These are phyloP conservation scores for Portunus trituberculatus DNA, from an alignment of 1,140 invertebrate genomes.

Conservation along the genomic window DNA sequence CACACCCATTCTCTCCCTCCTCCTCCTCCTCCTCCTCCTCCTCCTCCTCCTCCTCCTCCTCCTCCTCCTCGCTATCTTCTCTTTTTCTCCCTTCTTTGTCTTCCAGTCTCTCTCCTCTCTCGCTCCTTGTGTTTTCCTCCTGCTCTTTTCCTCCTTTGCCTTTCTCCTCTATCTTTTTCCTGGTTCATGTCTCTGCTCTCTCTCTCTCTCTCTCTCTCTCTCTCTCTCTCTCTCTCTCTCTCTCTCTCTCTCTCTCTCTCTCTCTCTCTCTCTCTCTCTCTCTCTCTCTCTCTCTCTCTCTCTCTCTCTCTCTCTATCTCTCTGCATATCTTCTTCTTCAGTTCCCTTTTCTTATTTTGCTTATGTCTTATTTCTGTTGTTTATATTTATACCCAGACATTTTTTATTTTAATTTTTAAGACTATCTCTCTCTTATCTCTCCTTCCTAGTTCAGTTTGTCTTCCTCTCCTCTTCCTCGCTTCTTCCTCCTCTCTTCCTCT, in stretches of 20 bases:
- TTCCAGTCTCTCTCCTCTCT: not conserved
- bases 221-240: not conserved
- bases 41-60: not conserved
- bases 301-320: not conserved
- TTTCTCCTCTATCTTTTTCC: not conserved
- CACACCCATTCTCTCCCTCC: too few relatives aligned
- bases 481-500: not conserved
- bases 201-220: not conserved
- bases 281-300: not conserved
- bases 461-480: not conserved
- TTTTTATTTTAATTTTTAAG: not conserved
- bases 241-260: not conserved
- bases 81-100: not conserved
- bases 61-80: not conserved
- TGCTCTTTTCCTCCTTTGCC: not conserved
- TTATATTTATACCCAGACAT: not conserved
- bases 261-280: not conserved
- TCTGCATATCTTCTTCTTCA: not conserved
- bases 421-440: not conserved
- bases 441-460: not conserved
- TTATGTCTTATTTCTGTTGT: not conserved
- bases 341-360: not conserved
- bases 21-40: not conserved
- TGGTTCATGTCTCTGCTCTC: not conserved
- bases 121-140: not conserved